Evolutionary conservation across 2,888 invertebrate species (phyloP).

Genomic region (Macropis europaea): DNA sequence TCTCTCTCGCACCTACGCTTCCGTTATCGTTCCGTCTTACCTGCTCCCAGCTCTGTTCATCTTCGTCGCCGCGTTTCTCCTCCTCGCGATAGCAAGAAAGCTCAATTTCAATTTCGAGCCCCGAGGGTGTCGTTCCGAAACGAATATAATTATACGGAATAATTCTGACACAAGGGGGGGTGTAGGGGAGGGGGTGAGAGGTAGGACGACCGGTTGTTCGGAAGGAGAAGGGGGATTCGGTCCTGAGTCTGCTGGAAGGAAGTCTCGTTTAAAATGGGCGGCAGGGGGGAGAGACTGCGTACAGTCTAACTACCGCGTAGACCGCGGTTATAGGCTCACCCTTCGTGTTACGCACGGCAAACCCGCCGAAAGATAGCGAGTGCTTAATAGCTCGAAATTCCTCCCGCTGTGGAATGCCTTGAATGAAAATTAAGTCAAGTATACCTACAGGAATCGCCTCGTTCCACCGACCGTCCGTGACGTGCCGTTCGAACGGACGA

Average conservation of each 20-base stretch:
- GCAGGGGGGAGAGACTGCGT: conserved; percentile 31
- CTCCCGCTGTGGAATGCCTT: conserved; percentile 73
- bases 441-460: conserved; percentile 41
- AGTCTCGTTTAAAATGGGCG: conserved; percentile 54
- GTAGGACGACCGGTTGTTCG: background rate
- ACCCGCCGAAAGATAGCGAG: conserved; percentile 76
- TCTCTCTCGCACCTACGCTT: background rate
- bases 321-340: conserved; percentile 61
- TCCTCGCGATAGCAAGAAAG: conserved; percentile 65
- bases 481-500: conserved; percentile 25
- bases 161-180: conserved; percentile 73
- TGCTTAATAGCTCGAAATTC: conserved; percentile 78
- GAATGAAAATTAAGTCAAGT: conserved; percentile 78
- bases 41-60: conserved; percentile 15
- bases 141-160: conserved; percentile 80
- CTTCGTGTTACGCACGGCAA: conserved; percentile 65
- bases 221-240: conserved; percentile 16
- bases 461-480: background rate
- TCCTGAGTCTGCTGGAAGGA: conserved; percentile 48
- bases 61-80: conserved; percentile 28
- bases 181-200: background rate
- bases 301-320: conserved; percentile 52
- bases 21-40: background rate
- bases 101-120: conserved; percentile 80
- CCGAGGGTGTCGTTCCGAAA: conserved; percentile 79